A percentile compares a stretch with the other conserved stretches of the same genome.
These are phyloP conservation scores for Sebastes minor DNA, from an alignment of 2,797 vertebrate genomes.

Conservation along the genomic window DNA sequence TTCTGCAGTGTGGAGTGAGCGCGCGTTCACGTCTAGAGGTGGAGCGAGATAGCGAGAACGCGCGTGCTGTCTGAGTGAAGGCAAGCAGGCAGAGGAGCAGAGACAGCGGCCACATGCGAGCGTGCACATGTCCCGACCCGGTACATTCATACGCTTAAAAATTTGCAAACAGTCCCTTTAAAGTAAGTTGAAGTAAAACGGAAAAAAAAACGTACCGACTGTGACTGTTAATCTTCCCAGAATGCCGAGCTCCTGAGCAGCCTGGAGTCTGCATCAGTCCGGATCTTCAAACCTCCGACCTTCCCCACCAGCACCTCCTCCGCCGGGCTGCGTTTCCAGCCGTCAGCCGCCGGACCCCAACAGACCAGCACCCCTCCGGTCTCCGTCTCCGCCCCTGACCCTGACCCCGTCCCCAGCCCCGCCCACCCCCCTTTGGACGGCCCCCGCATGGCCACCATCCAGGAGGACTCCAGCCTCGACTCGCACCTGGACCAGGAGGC, in stretches of 20 bases:
- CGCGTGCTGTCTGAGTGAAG: too few species aligned
- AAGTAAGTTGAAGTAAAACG: too few species aligned
- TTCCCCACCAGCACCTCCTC: slow-evolving; percentile 11
- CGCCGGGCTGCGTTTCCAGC: slow-evolving; percentile 41
- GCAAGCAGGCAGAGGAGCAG: too few species aligned
- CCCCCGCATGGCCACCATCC: slow-evolving; percentile 92
- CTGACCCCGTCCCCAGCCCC: neutral
- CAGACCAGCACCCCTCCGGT: slow-evolving; percentile 70
- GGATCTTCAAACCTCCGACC: slow-evolving; percentile 87
- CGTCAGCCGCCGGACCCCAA: slow-evolving; percentile 34
- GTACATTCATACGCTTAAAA: too few species aligned
- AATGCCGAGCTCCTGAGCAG: slow-evolving; percentile 94
- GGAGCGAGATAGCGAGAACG: too few species aligned
- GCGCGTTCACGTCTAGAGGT: accelerated
- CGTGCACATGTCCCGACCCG: too few species aligned
- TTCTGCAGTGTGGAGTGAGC: too few species aligned
- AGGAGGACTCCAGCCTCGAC: slow-evolving; percentile 91
- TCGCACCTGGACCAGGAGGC: slow-evolving; percentile 85
- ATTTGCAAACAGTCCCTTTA: too few species aligned
- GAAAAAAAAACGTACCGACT: neutral
- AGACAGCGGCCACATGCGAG: too few species aligned
- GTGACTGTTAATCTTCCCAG: slow-evolving; percentile 71
- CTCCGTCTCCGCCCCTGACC: neutral
- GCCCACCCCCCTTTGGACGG: slow-evolving; percentile 78
- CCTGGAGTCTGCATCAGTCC: slow-evolving; percentile 91